These are phyloP conservation scores for Clepsis dumicolana DNA, from an alignment of 2,888 invertebrate genomes.

Conservation along the genomic window DNA sequence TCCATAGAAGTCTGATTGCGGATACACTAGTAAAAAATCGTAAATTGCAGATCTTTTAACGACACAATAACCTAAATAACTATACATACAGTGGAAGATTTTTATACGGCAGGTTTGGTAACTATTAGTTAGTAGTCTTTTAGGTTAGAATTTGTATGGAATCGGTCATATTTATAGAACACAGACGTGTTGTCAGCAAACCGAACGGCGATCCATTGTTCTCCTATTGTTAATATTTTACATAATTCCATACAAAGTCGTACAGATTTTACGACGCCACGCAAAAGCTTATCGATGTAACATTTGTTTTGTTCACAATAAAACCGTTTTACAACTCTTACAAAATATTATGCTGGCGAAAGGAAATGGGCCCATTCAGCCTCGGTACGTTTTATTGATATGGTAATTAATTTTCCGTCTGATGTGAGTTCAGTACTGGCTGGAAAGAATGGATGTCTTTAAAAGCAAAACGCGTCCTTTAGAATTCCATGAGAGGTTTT, in stretches of 20 bases:
- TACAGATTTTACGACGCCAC: conserved; percentile 46
- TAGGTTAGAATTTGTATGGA: too few species aligned
- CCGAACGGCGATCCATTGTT: conserved; percentile 2
- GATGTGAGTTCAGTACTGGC: neutral
- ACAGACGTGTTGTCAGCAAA: neutral
- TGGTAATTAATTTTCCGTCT: conserved; percentile 17
- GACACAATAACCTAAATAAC: too few species aligned
- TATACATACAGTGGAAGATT: too few species aligned
- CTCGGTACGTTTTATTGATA: conserved; percentile 24
- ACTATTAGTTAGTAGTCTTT: too few species aligned
- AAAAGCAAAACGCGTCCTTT: neutral
- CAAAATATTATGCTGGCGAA: conserved; percentile 34
- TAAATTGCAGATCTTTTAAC: too few species aligned
- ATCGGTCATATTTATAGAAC: too few species aligned
- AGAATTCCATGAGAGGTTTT: too few species aligned
- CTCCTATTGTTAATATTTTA: conserved; percentile 24
- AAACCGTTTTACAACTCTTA: conserved; percentile 48
- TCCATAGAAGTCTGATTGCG: too few species aligned
- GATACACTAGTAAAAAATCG: too few species aligned
- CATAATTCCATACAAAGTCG: conserved; percentile 48
- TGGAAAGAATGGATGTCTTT: neutral
- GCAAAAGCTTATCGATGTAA: conserved; percentile 47
- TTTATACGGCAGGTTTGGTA: too few species aligned
- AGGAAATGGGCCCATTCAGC: conserved; percentile 35
- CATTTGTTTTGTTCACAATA: conserved; percentile 47